phyloP scores from a whole-genome alignment of 2,888 invertebrate genomes.

The Eristalis intricaria region DNA sequence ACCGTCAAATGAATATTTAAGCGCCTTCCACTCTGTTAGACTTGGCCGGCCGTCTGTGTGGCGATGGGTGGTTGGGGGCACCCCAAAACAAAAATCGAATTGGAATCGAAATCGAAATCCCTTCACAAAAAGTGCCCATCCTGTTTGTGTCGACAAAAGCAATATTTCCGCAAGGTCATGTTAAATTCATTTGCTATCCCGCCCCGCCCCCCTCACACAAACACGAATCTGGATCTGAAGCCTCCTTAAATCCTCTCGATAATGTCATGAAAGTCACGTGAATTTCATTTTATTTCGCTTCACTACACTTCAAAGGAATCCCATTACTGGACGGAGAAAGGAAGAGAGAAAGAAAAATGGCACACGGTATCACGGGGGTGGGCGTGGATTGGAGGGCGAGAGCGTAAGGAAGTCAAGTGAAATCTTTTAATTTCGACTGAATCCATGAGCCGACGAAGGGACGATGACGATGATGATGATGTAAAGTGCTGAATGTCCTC shows the following conservation, averaged over 20 bases:
- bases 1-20: slow-evolving; percentile 3
- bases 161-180: slow-evolving; percentile 18
- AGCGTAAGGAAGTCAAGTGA: not conserved
- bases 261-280: slow-evolving; percentile 21
- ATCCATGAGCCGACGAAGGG: not conserved
- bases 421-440: slow-evolving; percentile 25
- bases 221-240: not conserved
- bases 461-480: not conserved
- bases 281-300: slow-evolving; percentile 20
- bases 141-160: not conserved
- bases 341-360: not conserved
- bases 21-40: not conserved
- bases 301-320: slow-evolving; percentile 30
- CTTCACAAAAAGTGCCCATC: not conserved
- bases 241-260: slow-evolving; percentile 10
- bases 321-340: not conserved
- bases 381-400: too few species aligned
- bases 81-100: not conserved
- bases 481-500: too few species aligned
- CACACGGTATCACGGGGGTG: not conserved
- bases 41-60: not conserved
- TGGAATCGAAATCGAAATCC: not conserved
- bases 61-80: too few species aligned
- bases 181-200: slow-evolving; percentile 3
- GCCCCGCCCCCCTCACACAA: not conserved